Evolutionary conservation across 2,888 invertebrate species (phyloP), one percentile per base, ranked within the genome.

Genomic region (Eilema caniola): DNA sequence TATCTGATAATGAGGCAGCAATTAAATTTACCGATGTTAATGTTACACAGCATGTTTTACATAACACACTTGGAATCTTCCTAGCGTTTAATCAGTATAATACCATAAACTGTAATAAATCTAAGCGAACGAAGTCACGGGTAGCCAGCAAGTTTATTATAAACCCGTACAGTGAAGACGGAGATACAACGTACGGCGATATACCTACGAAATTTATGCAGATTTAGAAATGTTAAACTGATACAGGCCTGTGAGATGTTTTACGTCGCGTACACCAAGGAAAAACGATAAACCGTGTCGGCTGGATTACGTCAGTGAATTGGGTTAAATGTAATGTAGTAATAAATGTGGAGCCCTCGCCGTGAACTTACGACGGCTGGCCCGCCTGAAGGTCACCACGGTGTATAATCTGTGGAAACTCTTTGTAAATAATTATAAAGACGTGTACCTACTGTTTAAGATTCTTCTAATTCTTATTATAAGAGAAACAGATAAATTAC

Each of bases 281-380:
- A 76, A 78, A 72, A 68, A 72, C 82, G 85, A 89, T 91, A 90
- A 89, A 88, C 78, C 69, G 24, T 41, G 78, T 79, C 79, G 71
- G 72, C 81, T 83, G 85, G 86, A 88, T 93, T 93, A 90, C 93
- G 92, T 93, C 93, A 92, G 86, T 89, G 90, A 89, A 89, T 91
- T 92, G 88, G 89, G 92, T 90, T 92, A 93, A 91, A 93, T 93
- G 91, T 89, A 91, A 87, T 88, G 85, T 76, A 86, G 92, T 85
- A 90, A 91, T 93, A 92, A 92, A 90, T 87, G 89, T 87, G 90
- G 89, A 92, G 89, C 93, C 93, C 91, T 93, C 89, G 86, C 93
- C 93, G 87, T 94, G 94, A 94, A 93, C 94, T 89, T 88, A 73
- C 70, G 74, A 76, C 71, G 80, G 78, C 76, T 85, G 85, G 89